A percentile compares a stretch with the other conserved stretches of the same genome.
phyloP scores from a whole-genome alignment of 2,888 invertebrate genomes.

The Drosophila emarginata region DNA sequence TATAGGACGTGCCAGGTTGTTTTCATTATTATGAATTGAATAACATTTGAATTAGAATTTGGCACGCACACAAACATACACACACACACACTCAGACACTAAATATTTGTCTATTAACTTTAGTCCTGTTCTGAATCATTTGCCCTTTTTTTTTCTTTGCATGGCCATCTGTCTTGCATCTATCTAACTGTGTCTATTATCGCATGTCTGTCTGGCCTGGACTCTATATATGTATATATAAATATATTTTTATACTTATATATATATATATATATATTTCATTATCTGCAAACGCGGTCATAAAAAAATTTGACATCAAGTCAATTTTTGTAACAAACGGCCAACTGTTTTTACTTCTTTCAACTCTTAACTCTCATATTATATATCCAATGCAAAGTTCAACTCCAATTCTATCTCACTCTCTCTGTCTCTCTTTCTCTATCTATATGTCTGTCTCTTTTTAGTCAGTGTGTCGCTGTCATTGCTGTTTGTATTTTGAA shows the following conservation, averaged over 20 bases:
- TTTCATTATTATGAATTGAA: slow-evolving; percentile 17
- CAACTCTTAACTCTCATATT: not conserved
- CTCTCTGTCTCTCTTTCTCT: not conserved
- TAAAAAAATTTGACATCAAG: slow-evolving; percentile 66
- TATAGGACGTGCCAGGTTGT: slow-evolving; percentile 11
- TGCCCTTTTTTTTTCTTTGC: slow-evolving; percentile 9
- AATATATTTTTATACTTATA: too few species aligned
- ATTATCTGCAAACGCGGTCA: slow-evolving; percentile 72
- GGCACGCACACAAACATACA: slow-evolving; percentile 4
- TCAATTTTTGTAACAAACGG: slow-evolving; percentile 53
- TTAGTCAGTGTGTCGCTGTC: slow-evolving; percentile 11
- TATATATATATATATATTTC: slow-evolving; percentile 60
- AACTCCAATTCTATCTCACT: not conserved
- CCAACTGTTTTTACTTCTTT: slow-evolving; percentile 6
- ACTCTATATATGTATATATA: slow-evolving; percentile 36
- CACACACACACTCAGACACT: not conserved
- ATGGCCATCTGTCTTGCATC: slow-evolving; percentile 19
- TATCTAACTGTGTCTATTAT: not conserved
- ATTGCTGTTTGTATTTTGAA: slow-evolving; percentile 56
- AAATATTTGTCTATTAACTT: not conserved
- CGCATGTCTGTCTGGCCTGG: not conserved
- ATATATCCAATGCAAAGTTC: not conserved
- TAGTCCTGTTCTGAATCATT: not conserved
- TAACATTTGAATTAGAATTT: slow-evolving; percentile 9
- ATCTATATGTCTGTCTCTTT: slow-evolving; percentile 9